Percentiles rank a stretch among this genome's conserved stretches.
Evolutionary conservation across 2,888 invertebrate species (phyloP).

Genomic region (Folsomia manolachei): DNA sequence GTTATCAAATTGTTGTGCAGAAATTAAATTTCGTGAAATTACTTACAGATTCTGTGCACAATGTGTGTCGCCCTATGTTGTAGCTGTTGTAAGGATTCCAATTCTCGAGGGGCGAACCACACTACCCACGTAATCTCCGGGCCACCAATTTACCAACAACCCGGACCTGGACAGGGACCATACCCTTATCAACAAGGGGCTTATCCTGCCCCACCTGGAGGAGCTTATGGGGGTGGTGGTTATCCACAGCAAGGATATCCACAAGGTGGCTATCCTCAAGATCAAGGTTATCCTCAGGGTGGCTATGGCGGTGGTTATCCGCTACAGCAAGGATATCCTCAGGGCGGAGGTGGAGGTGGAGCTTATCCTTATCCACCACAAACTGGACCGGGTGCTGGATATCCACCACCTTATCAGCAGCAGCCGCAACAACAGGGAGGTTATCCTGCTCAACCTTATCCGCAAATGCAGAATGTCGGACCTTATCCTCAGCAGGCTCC

Average conservation of each 20-base stretch:
- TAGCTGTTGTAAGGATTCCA: slow-evolving; percentile 34
- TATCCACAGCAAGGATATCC: slow-evolving; percentile 21
- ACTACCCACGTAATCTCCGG: slow-evolving; percentile 37
- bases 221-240: too few relatives aligned
- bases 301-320: not conserved
- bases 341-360: not conserved
- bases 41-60: too few relatives aligned
- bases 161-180: slow-evolving; percentile 23
- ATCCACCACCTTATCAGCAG: slow-evolving; percentile 26
- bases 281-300: slow-evolving; percentile 12
- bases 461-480: not conserved
- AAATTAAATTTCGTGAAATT: too few relatives aligned
- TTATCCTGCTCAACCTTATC: slow-evolving; percentile 1
- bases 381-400: slow-evolving; percentile 22
- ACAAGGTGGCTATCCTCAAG: slow-evolving; percentile 19
- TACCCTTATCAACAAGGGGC: slow-evolving; percentile 21
- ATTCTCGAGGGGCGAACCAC: not conserved
- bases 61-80: slow-evolving; percentile 44
- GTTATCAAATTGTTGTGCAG: too few relatives aligned
- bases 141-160: slow-evolving; percentile 38
- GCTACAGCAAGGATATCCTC: slow-evolving; percentile 17
- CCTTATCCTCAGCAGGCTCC: slow-evolving; percentile 14
- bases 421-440: not conserved
- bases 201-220: slow-evolving; percentile 16
- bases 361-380: slow-evolving; percentile 15